Evolutionary conservation across 2,113 vertebrate species (phyloP).

Genomic region (Atractosteus spatula): DNA sequence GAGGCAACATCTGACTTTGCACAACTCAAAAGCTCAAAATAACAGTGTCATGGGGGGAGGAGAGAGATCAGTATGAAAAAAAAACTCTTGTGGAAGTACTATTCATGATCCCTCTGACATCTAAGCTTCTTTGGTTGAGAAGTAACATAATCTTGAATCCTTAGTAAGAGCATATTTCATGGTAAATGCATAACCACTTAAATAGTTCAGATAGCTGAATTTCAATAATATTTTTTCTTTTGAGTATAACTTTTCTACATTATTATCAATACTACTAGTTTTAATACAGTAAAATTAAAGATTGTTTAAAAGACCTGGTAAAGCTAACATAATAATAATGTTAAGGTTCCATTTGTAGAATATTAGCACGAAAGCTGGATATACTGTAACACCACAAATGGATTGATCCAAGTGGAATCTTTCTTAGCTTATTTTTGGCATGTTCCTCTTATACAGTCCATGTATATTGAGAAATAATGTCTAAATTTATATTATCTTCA

Average conservation of each 20-base stretch:
- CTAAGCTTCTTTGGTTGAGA: slow-evolving; percentile 43
- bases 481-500: slow-evolving; percentile 40
- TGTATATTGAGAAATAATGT: slow-evolving; percentile 22
- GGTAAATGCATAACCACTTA: slow-evolving; percentile 66
- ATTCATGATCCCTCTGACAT: slow-evolving; percentile 44
- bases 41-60: slow-evolving; percentile 36
- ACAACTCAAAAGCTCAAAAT: slow-evolving; percentile 54
- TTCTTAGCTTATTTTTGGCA: slow-evolving; percentile 25
- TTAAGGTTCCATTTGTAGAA: slow-evolving; percentile 39
- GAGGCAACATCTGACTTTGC: slow-evolving; percentile 45
- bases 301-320: slow-evolving; percentile 28
- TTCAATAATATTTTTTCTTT: slow-evolving; percentile 56
- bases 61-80: slow-evolving; percentile 22
- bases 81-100: slow-evolving; percentile 33
- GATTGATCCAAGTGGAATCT: slow-evolving; percentile 27
- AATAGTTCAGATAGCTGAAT: slow-evolving; percentile 59
- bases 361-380: not conserved
- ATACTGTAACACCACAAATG: slow-evolving; percentile 29
- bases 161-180: slow-evolving; percentile 64
- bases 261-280: slow-evolving; percentile 38
- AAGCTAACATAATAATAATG: slow-evolving; percentile 41
- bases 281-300: slow-evolving; percentile 49
- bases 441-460: too few relatives aligned
- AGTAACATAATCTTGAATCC: slow-evolving; percentile 56
- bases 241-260: slow-evolving; percentile 43